Evolutionary conservation across 35 echinoderm and acorn worm genomes (phyloP).

Genomic region (Apostichopus californicus): DNA sequence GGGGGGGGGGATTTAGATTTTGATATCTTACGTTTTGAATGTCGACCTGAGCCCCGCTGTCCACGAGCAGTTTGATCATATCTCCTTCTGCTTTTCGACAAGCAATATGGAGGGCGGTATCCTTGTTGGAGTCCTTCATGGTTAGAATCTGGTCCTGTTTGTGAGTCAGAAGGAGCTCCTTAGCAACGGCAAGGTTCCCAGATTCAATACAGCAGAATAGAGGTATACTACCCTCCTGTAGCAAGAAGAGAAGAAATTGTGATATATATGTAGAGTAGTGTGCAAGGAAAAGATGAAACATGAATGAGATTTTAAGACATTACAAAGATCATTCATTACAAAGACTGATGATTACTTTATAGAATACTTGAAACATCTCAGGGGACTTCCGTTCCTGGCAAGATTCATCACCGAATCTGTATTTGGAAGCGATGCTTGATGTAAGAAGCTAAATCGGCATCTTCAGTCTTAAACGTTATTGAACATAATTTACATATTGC

Average conservation of each 20-base stretch:
- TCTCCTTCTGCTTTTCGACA: conserved; percentile 88
- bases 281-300: neutral
- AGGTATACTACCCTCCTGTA: conserved; percentile 87
- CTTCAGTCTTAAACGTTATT: too few relatives aligned
- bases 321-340: too few relatives aligned
- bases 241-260: neutral
- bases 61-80: conserved; percentile 76
- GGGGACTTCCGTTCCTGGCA: too few relatives aligned
- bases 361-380: too few relatives aligned
- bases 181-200: conserved; percentile 77
- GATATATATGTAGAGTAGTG: too few relatives aligned
- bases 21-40: conserved; percentile 78
- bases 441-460: too few relatives aligned
- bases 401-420: too few relatives aligned
- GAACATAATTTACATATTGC: too few relatives aligned
- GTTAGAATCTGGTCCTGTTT: conserved; percentile 85
- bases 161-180: conserved; percentile 72
- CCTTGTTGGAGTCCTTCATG: conserved; percentile 58
- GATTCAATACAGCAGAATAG: conserved; percentile 79
- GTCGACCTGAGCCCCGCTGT: conserved; percentile 79
- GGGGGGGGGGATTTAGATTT: too few relatives aligned
- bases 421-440: too few relatives aligned
- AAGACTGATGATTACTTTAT: too few relatives aligned
- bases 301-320: too few relatives aligned
- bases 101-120: conserved; percentile 82